These are phyloP conservation scores for Meleagris gallopavo DNA, from an alignment of 2,113 vertebrate genomes.

Conservation along the genomic window DNA sequence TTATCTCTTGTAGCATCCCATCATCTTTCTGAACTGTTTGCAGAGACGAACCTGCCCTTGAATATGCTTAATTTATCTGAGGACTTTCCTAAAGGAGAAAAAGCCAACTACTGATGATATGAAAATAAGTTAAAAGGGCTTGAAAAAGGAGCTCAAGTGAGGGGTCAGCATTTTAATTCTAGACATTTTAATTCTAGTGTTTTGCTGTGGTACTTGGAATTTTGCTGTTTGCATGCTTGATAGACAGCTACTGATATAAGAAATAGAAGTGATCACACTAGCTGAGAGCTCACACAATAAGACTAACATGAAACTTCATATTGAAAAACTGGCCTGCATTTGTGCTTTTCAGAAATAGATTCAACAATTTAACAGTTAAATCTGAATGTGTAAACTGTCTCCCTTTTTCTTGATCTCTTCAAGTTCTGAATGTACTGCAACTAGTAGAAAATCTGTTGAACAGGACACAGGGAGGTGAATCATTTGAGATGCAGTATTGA, in stretches of 20 bases:
- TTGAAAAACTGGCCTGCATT: background rate
- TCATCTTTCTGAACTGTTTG: background rate
- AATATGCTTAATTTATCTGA: background rate
- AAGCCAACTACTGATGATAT: background rate
- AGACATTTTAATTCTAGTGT: rapidly evolving
- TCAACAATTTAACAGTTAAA: background rate
- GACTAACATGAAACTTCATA: background rate
- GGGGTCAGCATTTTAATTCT: background rate
- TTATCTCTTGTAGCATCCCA: background rate
- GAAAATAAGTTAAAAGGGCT: background rate
- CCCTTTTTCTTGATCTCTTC: background rate
- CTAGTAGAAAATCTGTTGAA: background rate
- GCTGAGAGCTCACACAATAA: background rate
- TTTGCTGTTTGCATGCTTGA: background rate
- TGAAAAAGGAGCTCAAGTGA: background rate
- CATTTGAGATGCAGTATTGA: background rate
- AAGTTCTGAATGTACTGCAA: background rate
- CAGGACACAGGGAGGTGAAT: background rate
- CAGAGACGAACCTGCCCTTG: background rate
- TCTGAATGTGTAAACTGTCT: background rate
- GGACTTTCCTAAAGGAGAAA: background rate
- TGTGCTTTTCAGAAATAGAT: background rate
- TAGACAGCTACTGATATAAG: background rate
- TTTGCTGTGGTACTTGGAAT: background rate
- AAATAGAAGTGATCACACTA: background rate